Conservation (phyloP, 92 coral and sea anemone genomes). For the Palythoa caribaeorum region DNA sequence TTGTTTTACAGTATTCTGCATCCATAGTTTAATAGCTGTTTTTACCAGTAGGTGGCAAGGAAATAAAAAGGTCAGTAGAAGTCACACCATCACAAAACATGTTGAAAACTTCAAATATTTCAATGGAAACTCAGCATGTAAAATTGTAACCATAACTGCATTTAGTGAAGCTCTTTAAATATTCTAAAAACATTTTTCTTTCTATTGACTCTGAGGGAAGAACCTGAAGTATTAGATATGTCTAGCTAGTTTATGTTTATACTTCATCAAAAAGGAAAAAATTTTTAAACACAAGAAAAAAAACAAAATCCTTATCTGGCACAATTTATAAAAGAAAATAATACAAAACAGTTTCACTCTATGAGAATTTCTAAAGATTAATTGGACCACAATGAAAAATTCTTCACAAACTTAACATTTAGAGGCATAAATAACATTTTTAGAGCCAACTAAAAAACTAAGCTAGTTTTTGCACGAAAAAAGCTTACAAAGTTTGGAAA, state of each 20-base stretch:
- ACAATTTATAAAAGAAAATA: not conserved
- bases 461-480: not conserved
- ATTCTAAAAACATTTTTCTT: not conserved
- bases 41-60: slow-evolving; percentile 24
- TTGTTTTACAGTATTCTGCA: slow-evolving; percentile 8
- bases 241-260: not conserved
- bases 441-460: not conserved
- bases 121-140: slow-evolving; percentile 46
- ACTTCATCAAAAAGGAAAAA: not conserved
- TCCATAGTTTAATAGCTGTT: not conserved
- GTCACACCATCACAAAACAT: slow-evolving; percentile 35
- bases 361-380: not conserved
- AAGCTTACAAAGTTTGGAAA: slow-evolving; percentile 28
- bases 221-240: not conserved
- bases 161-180: not conserved
- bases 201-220: not conserved
- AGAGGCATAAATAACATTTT: not conserved
- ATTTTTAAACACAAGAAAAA: not conserved
- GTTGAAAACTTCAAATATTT: slow-evolving; percentile 39
- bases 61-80: slow-evolving; percentile 24
- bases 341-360: slow-evolving; percentile 11
- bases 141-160: not conserved
- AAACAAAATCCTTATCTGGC: not conserved
- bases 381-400: not conserved
- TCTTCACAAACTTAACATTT: slow-evolving; percentile 7